Base-by-base conservation (phyloP, 2,113 vertebrate species). In the human (Homo sapiens) region DNA sequence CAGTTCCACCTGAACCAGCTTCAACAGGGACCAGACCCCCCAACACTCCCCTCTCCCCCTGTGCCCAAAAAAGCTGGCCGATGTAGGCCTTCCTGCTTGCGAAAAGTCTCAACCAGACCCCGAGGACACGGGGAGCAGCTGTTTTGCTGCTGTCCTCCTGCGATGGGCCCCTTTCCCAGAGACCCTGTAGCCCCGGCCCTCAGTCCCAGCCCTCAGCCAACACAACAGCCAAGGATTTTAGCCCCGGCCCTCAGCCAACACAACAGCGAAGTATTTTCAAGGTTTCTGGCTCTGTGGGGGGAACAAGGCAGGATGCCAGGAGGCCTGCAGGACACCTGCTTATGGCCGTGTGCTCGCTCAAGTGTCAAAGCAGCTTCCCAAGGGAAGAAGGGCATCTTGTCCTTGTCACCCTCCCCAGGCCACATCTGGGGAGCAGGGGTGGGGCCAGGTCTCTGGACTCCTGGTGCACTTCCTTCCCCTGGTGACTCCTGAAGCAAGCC, bases 311-410 rank as follows among this genome's bases (percentile, higher is more conserved):
- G 23, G 22, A 4, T 8, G 32, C 76, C 76, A 16, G 75, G 50
- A 50, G 87, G 82, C 3, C 96, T 9, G 11, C 0, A 0, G 85
- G 90, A 11, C 0, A 0, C n/a, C 93, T 4, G 6, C 30, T 20
- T 11, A 2, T 32, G 0, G 8, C 22, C 8, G 1, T 0, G 22
- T 38, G 43, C 38, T 45, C 32, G 0, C 38, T 5, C 2, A 0
- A 0, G 7, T 11, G 38, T 45, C 3, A 0, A 22, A 18, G 61
- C 17, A 6, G 1, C 10, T 0, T n/a, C 23, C 0, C 0, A 0
- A 40, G 59, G 12, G 18, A 6, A 2, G 30, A 48, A 40, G 87
- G 72, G 45, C 66, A 16, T 8, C 6, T 1, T 25, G 22, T 5
- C 45, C 13, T 30, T 17, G 27, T 45, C 48, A 2, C 32, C 25